Conservation (phyloP, 1,140 invertebrate genomes). For the Drosophila bifasciata region DNA sequence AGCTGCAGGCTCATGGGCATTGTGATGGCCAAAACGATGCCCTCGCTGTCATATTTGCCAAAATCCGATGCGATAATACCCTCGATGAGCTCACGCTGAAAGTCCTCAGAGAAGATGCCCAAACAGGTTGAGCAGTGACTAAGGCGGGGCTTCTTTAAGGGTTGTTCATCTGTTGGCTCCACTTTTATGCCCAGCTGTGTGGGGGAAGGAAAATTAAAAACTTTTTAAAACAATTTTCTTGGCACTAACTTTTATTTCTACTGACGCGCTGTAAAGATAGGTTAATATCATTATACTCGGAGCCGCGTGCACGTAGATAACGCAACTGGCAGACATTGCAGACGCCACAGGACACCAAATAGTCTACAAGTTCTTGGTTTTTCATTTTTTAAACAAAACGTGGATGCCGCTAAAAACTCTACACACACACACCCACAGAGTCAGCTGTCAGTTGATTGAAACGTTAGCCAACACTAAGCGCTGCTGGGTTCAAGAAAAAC, state of each 20-base stretch:
- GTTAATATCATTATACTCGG: slow-evolving; percentile 84
- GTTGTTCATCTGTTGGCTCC: slow-evolving; percentile 15
- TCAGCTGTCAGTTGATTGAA: neutral
- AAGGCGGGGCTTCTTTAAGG: slow-evolving; percentile 76
- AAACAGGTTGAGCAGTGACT: slow-evolving; percentile 87
- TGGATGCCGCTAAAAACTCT: slow-evolving; percentile 9
- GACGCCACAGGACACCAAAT: slow-evolving; percentile 83
- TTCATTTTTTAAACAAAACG: slow-evolving; percentile 48
- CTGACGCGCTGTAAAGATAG: slow-evolving; percentile 81
- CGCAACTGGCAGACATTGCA: slow-evolving; percentile 86
- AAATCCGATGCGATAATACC: slow-evolving; percentile 82
- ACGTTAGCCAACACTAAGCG: slow-evolving; percentile 22
- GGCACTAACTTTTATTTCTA: neutral
- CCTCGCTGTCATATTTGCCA: slow-evolving; percentile 81
- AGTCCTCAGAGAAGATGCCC: slow-evolving; percentile 86
- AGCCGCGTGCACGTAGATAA: slow-evolving; percentile 84
- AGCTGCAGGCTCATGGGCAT: slow-evolving; percentile 83
- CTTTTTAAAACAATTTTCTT: slow-evolving; percentile 1
- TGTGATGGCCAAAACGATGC: slow-evolving; percentile 83
- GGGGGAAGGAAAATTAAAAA: neutral
- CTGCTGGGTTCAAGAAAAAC: slow-evolving; percentile 11
- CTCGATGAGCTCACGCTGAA: slow-evolving; percentile 84
- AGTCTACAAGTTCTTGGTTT: slow-evolving; percentile 82
- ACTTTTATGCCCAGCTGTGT: slow-evolving; percentile 60
- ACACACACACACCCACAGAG: slow-evolving; percentile 41